A percentile compares a stretch with the other conserved stretches of the same genome.
Evolutionary conservation across 2,797 vertebrate genomes (phyloP).

Genomic region (Pterois miles): DNA sequence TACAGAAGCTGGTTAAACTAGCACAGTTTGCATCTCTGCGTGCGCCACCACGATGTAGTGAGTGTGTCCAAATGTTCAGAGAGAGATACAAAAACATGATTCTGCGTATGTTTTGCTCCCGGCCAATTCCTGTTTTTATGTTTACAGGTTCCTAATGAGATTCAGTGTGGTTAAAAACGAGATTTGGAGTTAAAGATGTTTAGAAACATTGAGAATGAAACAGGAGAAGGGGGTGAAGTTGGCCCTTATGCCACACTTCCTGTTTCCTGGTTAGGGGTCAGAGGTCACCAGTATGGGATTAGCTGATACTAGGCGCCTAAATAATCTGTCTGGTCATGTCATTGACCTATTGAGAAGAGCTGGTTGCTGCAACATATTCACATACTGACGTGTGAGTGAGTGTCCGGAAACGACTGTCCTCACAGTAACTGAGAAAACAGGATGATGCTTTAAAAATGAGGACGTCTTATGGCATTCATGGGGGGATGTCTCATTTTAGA

Average conservation of each 20-base stretch:
- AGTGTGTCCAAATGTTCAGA: neutral
- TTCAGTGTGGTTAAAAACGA: neutral
- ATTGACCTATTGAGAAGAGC: conserved; percentile 19
- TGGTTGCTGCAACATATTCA: neutral
- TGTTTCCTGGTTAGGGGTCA: conserved; percentile 65
- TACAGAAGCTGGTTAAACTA: too few relatives aligned
- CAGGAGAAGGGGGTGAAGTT: neutral
- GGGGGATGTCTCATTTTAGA: conserved; percentile 58
- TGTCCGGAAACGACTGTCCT: neutral
- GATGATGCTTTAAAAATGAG: conserved; percentile 42
- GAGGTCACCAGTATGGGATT: conserved; percentile 61
- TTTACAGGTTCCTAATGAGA: conserved; percentile 7
- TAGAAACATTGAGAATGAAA: neutral
- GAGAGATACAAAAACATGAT: neutral
- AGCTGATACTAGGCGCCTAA: conserved; percentile 51
- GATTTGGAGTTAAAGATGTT: conserved; percentile 1
- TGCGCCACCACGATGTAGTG: neutral
- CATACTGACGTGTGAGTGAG: neutral
- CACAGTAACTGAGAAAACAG: conserved; percentile 37
- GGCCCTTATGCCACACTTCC: conserved; percentile 41
- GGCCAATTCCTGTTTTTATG: conserved; percentile 47
- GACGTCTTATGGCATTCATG: conserved; percentile 31
- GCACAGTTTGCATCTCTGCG: neutral
- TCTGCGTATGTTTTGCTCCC: conserved; percentile 22
- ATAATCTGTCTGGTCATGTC: conserved; percentile 34